A percentile compares a stretch with the other conserved stretches of the same genome.
These are phyloP conservation scores for Psophia crepitans DNA, from an alignment of 2,113 vertebrate species.

Conservation along the genomic window DNA sequence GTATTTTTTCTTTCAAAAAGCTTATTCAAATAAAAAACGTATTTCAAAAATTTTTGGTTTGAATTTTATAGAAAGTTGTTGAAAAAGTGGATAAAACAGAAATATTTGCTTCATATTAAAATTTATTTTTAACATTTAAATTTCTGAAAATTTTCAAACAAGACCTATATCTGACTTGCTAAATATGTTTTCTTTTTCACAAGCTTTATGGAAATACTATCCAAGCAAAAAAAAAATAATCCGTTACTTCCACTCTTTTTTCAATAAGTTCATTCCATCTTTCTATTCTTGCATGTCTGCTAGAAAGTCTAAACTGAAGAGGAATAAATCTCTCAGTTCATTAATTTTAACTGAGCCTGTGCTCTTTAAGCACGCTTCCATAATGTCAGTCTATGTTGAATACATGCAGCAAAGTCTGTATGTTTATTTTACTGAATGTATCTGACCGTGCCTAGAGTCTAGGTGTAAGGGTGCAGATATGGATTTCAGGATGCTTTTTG, in stretches of 20 bases:
- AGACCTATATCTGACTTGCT: accelerated
- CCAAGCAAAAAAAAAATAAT: neutral
- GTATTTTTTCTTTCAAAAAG: neutral
- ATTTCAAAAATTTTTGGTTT: neutral
- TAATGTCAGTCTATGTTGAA: neutral
- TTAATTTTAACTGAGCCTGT: neutral
- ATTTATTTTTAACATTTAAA: neutral
- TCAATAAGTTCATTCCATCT: neutral
- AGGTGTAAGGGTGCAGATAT: neutral
- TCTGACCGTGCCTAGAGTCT: accelerated
- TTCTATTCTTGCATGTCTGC: neutral
- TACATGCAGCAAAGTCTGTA: accelerated
- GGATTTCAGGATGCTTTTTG: neutral
- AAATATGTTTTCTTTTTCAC: neutral
- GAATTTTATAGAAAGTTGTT: neutral
- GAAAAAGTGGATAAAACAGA: neutral
- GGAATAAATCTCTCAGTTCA: neutral
- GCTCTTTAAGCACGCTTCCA: accelerated
- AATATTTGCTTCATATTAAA: neutral
- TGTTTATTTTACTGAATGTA: neutral
- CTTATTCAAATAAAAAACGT: accelerated
- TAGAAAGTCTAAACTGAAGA: neutral
- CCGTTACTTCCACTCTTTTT: neutral
- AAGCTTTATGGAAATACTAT: neutral
- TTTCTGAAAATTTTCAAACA: neutral